Percentiles rank a stretch among this genome's conserved stretches.
phyloP scores from a whole-genome alignment of 2,888 invertebrate genomes.

The Hydriomena furcata region DNA sequence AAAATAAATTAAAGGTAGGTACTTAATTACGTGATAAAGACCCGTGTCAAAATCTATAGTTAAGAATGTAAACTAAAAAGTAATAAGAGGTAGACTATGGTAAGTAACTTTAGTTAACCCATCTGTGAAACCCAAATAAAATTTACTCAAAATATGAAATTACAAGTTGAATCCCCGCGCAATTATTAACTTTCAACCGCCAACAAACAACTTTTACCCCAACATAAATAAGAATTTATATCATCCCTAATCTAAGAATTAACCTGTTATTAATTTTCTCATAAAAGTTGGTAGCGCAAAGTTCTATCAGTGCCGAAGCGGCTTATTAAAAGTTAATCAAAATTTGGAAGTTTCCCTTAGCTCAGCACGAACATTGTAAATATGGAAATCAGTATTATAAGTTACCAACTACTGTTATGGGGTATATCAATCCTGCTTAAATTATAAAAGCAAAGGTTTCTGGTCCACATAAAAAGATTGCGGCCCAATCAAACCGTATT shows the following conservation, averaged over 20 bases:
- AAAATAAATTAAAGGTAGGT: no score
- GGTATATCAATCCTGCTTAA: no score
- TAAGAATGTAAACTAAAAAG: no score
- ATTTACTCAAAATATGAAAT: neutral
- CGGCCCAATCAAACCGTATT: no score
- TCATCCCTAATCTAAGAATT: constrained; percentile 23
- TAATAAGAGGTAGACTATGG: no score
- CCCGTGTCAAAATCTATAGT: no score
- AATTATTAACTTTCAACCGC: constrained; percentile 8
- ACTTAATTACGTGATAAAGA: no score
- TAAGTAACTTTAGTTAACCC: no score
- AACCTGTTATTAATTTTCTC: constrained; percentile 32
- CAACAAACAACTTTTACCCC: constrained; percentile 1
- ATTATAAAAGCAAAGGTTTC: no score
- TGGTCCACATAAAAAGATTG: no score
- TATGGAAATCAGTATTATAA: constrained; percentile 1
- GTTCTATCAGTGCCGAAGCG: constrained; percentile 42
- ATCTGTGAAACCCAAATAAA: no score
- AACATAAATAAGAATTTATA: constrained; percentile 20
- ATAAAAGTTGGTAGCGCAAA: constrained; percentile 33
- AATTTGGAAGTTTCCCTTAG: constrained; percentile 43
- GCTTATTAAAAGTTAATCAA: constrained; percentile 59
- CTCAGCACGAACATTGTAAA: constrained; percentile 25
- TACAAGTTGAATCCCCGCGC: neutral
- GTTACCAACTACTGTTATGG: neutral